A percentile compares a stretch with the other conserved stretches of the same genome.
These are phyloP conservation scores for Centruroides vittatus DNA, from an alignment of 1,140 invertebrate genomes.

Conservation along the genomic window DNA sequence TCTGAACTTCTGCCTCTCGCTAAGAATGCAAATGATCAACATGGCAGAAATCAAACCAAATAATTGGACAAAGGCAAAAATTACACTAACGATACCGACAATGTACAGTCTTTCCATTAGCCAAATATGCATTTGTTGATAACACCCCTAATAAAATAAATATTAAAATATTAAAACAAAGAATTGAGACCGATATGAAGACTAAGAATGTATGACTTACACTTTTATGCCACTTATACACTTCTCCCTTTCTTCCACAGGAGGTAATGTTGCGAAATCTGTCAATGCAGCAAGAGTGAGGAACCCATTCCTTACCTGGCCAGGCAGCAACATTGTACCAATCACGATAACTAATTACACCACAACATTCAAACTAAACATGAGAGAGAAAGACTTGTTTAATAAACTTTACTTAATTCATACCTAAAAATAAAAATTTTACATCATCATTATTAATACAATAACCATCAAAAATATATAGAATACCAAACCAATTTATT, in stretches of 20 bases:
- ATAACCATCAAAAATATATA: too few species aligned
- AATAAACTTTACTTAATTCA: too few species aligned
- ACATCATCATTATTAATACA: too few species aligned
- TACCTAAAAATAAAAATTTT: too few species aligned
- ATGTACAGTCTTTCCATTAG: constrained; percentile 50
- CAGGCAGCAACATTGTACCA: constrained; percentile 70
- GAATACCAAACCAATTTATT: too few species aligned
- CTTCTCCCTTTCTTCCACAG: constrained; percentile 32
- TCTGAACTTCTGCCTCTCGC: too few species aligned
- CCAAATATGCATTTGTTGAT: constrained; percentile 48
- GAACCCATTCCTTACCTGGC: constrained; percentile 53
- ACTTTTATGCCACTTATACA: constrained; percentile 40
- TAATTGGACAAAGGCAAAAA: constrained; percentile 54
- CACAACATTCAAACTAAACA: constrained; percentile 63
- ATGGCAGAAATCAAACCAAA: constrained; percentile 59
- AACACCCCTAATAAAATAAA: constrained; percentile 41
- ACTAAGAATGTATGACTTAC: not conserved
- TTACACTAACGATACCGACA: constrained; percentile 49
- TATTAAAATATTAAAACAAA: not conserved
- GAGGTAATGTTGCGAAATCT: constrained; percentile 30
- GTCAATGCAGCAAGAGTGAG: constrained; percentile 61
- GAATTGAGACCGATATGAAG: not conserved
- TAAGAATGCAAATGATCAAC: constrained; percentile 51
- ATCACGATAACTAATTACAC: constrained; percentile 63
- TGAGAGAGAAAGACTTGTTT: not conserved